Evolutionary conservation across 2,888 invertebrate species (phyloP), one percentile per base, ranked within the genome.

Genomic region (Colostygia pectinataria): DNA sequence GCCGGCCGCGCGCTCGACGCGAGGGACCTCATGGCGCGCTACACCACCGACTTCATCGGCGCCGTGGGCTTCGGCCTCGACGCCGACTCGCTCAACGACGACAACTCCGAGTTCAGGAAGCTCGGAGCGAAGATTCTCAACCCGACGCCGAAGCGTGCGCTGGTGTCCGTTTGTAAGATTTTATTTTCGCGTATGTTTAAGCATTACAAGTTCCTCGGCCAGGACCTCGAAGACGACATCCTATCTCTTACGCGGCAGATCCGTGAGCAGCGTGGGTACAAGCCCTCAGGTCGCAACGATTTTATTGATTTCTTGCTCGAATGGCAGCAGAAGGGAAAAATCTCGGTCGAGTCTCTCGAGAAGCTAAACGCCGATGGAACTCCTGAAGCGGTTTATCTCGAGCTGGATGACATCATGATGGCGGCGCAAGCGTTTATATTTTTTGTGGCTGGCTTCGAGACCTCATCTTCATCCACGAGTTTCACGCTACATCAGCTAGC

Each of bases 391-490:
- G 65, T 67, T 0, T 57, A 65, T 3, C 28, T 79, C n/a, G 80
- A 79, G 42, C 53, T 79, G 53, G 68, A 73, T 18, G 73, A 77
- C 20, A 41, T 63, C 1, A 41, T 77, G 36, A 61, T 79, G 29
- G 77, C 76, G 0, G 80, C 81, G 7, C 80, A 81, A 43, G 73
- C 70, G 1, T 83, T 86, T 32, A 70, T 85, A 7, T 86, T 85
- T 55, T 83, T 84, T 29, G 80, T 80, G 1, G 91, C 90, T 0
- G 91, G 90, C 0, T 91, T 89, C 36, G 90, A 90, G 53, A 89
- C 90, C 0, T 90, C 90, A 0, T 88, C 91, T 0, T 82, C 85
- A 0, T 80, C 86, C 0, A 81, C 85, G 3, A 81, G 82, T 31
- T 77, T 66, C 54, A 77, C 83, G 1, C 59, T 84, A 29, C 80